Conservation (phyloP, 2,888 invertebrate genomes). For the Anorthoa munda region DNA sequence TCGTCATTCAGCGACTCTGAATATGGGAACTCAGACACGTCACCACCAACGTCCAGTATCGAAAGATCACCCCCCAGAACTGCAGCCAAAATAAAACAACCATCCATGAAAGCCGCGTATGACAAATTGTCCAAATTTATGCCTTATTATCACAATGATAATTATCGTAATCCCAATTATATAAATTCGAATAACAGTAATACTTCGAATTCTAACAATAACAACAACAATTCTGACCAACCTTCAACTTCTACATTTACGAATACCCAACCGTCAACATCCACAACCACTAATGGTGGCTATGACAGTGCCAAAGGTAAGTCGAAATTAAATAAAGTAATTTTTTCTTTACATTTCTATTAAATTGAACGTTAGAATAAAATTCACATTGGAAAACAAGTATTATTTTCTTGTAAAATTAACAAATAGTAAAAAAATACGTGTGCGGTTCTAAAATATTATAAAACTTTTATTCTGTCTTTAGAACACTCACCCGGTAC, state of each 20-base stretch:
- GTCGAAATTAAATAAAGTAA: not conserved
- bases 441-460: not conserved
- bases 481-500: not conserved
- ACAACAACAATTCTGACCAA: not conserved
- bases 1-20: conserved; percentile 15
- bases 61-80: not conserved
- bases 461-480: not conserved
- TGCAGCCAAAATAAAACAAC: not conserved
- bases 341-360: not conserved
- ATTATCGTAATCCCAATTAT: not conserved
- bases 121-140: conserved; percentile 11
- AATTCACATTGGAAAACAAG: not conserved
- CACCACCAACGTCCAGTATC: conserved; percentile 1
- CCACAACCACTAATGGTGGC: not conserved
- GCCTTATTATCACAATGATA: not conserved
- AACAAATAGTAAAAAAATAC: no score
- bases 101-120: conserved; percentile 14
- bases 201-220: conserved; percentile 6
- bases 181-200: not conserved
- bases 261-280: not conserved
- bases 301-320: conserved; percentile 7
- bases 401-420: not conserved
- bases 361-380: not conserved
- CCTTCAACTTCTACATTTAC: not conserved
- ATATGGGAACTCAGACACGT: conserved; percentile 7